These are phyloP conservation scores for Antigone vipio DNA, from an alignment of 2,113 vertebrate species.

Conservation along the genomic window DNA sequence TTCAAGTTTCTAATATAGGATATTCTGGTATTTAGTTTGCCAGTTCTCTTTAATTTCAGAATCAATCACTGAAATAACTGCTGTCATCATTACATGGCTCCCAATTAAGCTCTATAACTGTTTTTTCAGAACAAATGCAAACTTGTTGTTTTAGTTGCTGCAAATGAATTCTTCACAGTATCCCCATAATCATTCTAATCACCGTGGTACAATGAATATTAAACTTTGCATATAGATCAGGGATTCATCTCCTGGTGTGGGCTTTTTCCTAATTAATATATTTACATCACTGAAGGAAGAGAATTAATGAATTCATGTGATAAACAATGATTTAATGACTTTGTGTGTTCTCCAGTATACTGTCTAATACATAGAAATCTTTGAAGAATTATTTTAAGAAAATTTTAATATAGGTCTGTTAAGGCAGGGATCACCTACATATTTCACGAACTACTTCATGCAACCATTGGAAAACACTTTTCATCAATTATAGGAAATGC, in stretches of 20 bases:
- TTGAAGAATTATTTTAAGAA: not conserved
- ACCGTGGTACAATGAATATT: constrained; percentile 66
- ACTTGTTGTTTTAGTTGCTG: constrained; percentile 67
- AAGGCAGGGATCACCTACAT: not conserved
- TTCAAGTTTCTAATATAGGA: constrained; percentile 22
- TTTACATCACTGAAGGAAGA: constrained; percentile 33
- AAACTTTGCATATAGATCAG: constrained; percentile 69
- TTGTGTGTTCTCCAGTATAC: not conserved
- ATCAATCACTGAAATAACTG: constrained; percentile 77
- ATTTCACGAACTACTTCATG: not conserved
- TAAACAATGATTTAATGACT: constrained; percentile 22
- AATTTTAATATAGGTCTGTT: not conserved
- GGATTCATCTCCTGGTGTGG: constrained; percentile 58
- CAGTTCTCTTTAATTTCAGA: constrained; percentile 71
- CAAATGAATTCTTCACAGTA: constrained; percentile 73
- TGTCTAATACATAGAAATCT: not conserved
- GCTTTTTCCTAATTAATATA: constrained; percentile 67
- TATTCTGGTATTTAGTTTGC: constrained; percentile 49
- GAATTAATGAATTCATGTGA: constrained; percentile 46
- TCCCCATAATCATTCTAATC: constrained; percentile 71
- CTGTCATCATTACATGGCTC: constrained; percentile 77
- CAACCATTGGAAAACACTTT: not conserved
- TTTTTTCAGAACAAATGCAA: constrained; percentile 77
- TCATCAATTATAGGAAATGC: not conserved
- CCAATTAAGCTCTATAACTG: constrained; percentile 77